phyloP scores from a whole-genome alignment of 2,888 invertebrate species.

The Choristoneura rosaceana region DNA sequence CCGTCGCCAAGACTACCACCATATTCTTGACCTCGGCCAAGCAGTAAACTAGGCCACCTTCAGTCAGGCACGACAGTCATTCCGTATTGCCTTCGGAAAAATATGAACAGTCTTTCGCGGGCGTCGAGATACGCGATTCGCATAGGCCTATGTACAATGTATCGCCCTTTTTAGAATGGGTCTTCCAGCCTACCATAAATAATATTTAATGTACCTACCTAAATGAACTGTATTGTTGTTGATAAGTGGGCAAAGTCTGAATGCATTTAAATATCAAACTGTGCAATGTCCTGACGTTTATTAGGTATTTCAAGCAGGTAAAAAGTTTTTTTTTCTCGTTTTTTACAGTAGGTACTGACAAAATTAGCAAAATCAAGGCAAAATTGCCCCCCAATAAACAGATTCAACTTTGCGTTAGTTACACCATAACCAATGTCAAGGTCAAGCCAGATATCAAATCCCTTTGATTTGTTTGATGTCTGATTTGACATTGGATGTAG shows the following conservation, averaged over 20 bases:
- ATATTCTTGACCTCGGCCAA: conserved; percentile 47
- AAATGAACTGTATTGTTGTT: neutral
- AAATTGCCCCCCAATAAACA: too few relatives aligned
- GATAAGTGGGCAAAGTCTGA: neutral
- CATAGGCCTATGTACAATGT: neutral
- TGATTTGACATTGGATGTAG: too few relatives aligned
- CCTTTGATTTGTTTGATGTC: too few relatives aligned
- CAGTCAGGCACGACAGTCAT: neutral
- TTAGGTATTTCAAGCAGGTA: too few relatives aligned
- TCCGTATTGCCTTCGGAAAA: neutral
- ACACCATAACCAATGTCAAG: too few relatives aligned
- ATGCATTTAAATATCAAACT: neutral
- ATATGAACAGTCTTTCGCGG: neutral
- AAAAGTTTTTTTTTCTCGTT: too few relatives aligned
- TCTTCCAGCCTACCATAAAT: neutral
- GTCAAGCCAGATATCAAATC: too few relatives aligned
- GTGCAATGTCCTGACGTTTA: neutral
- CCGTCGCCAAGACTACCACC: conserved; percentile 52
- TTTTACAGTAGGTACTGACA: too few relatives aligned
- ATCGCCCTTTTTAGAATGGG: neutral
- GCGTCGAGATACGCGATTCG: neutral
- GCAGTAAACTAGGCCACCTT: conserved; percentile 28
- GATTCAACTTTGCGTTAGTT: too few relatives aligned
- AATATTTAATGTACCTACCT: neutral
- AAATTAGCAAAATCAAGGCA: too few relatives aligned